These are phyloP conservation scores for Brevipalpus yothersi DNA, from an alignment of 1,140 invertebrate genomes.

Conservation along the genomic window DNA sequence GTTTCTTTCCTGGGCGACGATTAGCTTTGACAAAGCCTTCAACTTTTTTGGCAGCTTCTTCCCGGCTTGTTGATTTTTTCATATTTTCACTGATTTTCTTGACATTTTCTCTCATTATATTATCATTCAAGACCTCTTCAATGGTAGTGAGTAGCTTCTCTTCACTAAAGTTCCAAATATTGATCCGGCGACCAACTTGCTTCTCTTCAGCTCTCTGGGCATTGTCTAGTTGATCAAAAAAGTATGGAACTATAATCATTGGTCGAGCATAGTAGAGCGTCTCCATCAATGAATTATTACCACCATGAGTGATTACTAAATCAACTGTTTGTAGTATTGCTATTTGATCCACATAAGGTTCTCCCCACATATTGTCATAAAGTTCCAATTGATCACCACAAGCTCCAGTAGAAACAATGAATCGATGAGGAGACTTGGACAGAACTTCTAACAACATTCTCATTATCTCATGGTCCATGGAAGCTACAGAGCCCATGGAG, in stretches of 20 bases:
- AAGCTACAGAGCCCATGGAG: slow-evolving; percentile 10
- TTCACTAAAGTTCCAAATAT: background rate
- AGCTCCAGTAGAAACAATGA: slow-evolving; percentile 1
- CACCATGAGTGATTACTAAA: slow-evolving; percentile 17
- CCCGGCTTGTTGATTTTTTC: background rate
- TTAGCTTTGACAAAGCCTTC: background rate
- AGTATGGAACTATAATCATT: slow-evolving; percentile 1
- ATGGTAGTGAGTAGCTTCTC: background rate
- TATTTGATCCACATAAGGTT: slow-evolving; percentile 2
- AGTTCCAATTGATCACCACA: background rate
- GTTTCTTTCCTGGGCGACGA: too few relatives aligned
- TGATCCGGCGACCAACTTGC: background rate
- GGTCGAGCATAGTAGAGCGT: background rate
- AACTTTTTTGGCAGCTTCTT: background rate
- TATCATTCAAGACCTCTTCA: background rate
- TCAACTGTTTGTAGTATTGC: slow-evolving; percentile 2
- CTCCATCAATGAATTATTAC: slow-evolving; percentile 8
- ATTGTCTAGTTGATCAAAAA: slow-evolving; percentile 10
- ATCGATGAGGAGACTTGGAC: background rate
- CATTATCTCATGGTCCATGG: slow-evolving; percentile 8
- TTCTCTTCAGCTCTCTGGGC: slow-evolving; percentile 7
- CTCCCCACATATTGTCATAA: slow-evolving; percentile 3
- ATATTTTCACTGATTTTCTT: background rate
- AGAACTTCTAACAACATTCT: background rate
- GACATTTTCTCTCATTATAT: background rate